Conservation (phyloP, 2,113 vertebrate genomes). For the Trogon melanurus region DNA sequence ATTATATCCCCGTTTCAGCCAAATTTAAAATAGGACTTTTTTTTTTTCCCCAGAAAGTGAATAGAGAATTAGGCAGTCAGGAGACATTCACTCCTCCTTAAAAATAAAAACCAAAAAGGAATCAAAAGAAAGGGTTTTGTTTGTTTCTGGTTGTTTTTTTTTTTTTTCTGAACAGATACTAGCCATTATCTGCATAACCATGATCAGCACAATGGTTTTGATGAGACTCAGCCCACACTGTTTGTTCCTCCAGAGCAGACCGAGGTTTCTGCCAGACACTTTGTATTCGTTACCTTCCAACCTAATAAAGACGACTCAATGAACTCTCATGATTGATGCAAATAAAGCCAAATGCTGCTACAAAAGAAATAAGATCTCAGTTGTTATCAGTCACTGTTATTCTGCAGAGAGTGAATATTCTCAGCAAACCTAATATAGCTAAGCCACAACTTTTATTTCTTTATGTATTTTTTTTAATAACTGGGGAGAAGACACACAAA, state of each 20-base stretch:
- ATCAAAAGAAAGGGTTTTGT: not conserved
- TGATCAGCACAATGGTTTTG: conserved; percentile 55
- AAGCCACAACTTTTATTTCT: not conserved
- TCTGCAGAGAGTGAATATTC: not conserved
- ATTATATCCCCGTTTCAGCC: not conserved
- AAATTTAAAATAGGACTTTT: not conserved
- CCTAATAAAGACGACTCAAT: conserved; percentile 15
- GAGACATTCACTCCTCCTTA: not conserved
- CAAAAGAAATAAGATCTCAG: conserved; percentile 1
- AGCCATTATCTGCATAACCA: conserved; percentile 5
- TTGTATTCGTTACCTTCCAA: not conserved
- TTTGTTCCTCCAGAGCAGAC: conserved; percentile 23
- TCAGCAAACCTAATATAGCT: not conserved
- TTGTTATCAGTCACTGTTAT: not conserved
- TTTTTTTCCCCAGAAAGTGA: not conserved
- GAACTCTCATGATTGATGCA: conserved; percentile 23
- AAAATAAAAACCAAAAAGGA: not conserved
- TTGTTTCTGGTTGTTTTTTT: not conserved
- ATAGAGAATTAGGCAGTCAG: not conserved
- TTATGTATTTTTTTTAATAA: not conserved
- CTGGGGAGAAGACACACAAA: not conserved
- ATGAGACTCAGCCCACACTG: conserved; percentile 54
- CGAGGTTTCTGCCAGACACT: conserved; percentile 17
- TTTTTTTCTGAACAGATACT: not conserved
- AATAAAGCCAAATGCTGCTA: conserved; percentile 37